Base-by-base conservation (phyloP, 2,888 invertebrate species). In the Ectemnius cavifrons region DNA sequence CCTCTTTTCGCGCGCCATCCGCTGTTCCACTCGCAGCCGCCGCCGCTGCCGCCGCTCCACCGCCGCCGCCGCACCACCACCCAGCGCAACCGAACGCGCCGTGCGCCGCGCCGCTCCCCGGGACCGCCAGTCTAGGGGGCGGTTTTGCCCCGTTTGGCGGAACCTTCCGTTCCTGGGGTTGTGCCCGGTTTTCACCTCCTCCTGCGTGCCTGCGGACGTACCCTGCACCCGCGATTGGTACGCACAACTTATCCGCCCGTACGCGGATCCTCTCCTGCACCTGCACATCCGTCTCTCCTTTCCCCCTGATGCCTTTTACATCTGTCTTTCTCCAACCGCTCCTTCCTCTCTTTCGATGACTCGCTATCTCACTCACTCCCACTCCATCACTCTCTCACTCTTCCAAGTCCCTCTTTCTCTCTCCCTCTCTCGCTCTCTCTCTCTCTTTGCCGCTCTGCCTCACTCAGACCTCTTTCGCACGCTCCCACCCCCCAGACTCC, bases 221-320 rank as follows among this genome's bases (percentile, higher is more conserved):
- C 85, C 82, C 79, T 81, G 81, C 78, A 84, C 74, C 79, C 79
- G 81, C 80, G 83, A 84, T 85, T 85, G 80, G 84, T 85, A 84
- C 84, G 78, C 85, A 77, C 83, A 75, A 77, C 74, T 79, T 79
- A 74, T 73, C 82, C 83, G 83, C 78, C 84, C 84, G 82, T 78
- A 74, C 82, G 78, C 77, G 79, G 75, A 82, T 83, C 77, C 82
- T 83, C 78, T 83, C 79, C 79, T 83, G 82, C 82, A 82, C 83
- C 83, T 82, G 82, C 78, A 68, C 73, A 63, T 72, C 59, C 66
- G 64, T 71, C 62, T 65, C 70, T 63, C 75, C 23, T 49, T 56
- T 59, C n/a, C 64, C 58, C 57, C 16, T 52, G 52, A 11, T 13
- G n/a, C 52, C 52, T 52, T 52, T 52, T 75, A 58, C 47, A 61